Conservation (phyloP, 2,113 vertebrate genomes). For the Heteronetta atricapilla region DNA sequence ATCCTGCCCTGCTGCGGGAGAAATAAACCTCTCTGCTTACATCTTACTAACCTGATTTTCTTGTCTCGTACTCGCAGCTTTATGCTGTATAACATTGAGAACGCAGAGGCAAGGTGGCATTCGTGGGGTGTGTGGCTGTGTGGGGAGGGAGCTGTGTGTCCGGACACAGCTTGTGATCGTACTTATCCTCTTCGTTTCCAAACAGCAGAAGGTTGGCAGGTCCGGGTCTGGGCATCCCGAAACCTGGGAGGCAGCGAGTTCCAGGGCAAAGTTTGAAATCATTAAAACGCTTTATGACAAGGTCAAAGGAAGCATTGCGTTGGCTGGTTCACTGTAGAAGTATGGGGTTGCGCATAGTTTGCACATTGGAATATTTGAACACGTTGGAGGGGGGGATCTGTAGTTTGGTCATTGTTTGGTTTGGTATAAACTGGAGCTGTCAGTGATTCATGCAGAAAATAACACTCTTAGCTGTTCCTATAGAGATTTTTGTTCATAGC, state of each 20-base stretch:
- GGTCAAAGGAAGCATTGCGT: neutral
- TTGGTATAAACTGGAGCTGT: rapidly evolving
- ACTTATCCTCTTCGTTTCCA: neutral
- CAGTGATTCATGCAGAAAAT: rapidly evolving
- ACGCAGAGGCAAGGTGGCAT: neutral
- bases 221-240: neutral
- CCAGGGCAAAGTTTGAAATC: neutral
- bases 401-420: neutral
- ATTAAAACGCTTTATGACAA: neutral
- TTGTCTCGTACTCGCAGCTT: neutral
- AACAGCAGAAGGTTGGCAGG: neutral
- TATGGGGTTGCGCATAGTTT: too few species aligned
- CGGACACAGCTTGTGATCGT: too few species aligned
- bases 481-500: rapidly evolving
- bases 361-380: neutral
- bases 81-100: neutral
- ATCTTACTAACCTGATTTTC: neutral
- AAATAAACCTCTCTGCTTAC: neutral
- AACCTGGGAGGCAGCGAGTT: neutral
- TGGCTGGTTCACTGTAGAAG: neutral
- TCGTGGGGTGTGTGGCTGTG: neutral
- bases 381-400: neutral
- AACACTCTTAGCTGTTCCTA: rapidly evolving
- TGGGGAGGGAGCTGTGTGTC: neutral
- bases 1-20: conserved; percentile 50